Conservation (phyloP, 2,113 vertebrate species). For the Oenanthe oenanthe region DNA sequence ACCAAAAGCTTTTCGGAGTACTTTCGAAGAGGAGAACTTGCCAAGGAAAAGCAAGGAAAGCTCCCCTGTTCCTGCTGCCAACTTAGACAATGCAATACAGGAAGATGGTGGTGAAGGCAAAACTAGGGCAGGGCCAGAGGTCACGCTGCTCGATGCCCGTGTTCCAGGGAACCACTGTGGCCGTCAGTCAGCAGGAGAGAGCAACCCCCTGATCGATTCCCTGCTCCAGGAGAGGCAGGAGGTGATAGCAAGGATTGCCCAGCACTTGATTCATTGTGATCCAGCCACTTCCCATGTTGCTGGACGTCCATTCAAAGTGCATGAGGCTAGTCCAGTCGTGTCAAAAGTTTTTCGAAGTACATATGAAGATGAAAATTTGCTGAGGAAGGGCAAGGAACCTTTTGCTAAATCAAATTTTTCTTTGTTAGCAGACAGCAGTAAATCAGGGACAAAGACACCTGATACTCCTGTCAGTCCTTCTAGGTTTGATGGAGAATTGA, state of each 20-base stretch:
- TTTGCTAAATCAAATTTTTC: slow-evolving; percentile 49
- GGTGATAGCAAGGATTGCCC: slow-evolving; percentile 95
- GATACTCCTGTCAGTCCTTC: slow-evolving; percentile 78
- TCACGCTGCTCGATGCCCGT: slow-evolving; percentile 5
- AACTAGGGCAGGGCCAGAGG: slow-evolving; percentile 47
- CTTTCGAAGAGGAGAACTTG: slow-evolving; percentile 77
- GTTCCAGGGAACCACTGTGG: slow-evolving; percentile 66
- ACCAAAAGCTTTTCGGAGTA: slow-evolving; percentile 80
- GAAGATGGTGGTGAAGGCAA: slow-evolving; percentile 75
- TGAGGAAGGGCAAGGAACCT: slow-evolving; percentile 84
- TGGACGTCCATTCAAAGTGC: slow-evolving; percentile 75
- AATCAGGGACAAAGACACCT: slow-evolving; percentile 70
- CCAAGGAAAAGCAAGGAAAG: slow-evolving; percentile 86
- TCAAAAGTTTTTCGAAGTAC: slow-evolving; percentile 84
- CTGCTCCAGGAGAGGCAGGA: slow-evolving; percentile 95
- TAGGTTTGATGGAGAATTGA: slow-evolving; percentile 71
- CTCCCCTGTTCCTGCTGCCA: slow-evolving; percentile 22
- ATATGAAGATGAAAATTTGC: slow-evolving; percentile 78
- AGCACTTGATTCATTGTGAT: slow-evolving; percentile 92
- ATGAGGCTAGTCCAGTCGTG: slow-evolving; percentile 61
- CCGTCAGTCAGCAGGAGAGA: slow-evolving; percentile 73
- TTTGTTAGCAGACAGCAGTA: slow-evolving; percentile 69
- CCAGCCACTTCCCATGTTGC: slow-evolving; percentile 82
- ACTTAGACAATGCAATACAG: slow-evolving; percentile 40
- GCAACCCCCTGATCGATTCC: slow-evolving; percentile 90